Evolutionary conservation across 92 coral and sea anemone species (phyloP), one percentile per base, ranked within the genome.

Genomic region (Porites rus): DNA sequence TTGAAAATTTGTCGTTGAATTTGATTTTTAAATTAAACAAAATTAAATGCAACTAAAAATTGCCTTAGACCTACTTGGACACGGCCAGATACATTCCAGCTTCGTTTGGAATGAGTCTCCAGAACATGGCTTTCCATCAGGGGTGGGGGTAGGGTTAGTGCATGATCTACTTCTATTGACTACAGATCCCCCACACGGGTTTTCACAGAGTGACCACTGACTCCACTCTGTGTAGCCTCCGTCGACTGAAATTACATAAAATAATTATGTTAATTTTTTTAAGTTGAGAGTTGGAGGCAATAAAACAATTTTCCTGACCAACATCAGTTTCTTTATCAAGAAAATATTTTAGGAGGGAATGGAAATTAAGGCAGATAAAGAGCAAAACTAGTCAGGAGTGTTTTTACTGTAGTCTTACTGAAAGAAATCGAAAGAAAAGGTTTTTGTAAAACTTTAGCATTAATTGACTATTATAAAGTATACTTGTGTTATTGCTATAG

Each of bases 211-310:
- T 10, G 97, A 92, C 99, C 99, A 97, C 81, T 97, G 99, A 78
- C 97, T 90, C 99, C 99, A 97, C 64, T 97, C 99, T 6, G 94
- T 87, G 88, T 88, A 97, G 60, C 96, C 97, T n/a, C 99, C 99
- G 74, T 91, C 93, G 52, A 97, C 99, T 97, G 79, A 4, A 90
- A 74, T 20, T 54, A 25, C 52, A 77, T 17, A 2, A 8, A 54
- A 56, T 4, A 43, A 19, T 28, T 18, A 31, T 16, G 17, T 8
- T 13, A 12, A 7, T 18, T 3, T 52, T 74, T 8, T 25, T 28
- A 28, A 19, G 14, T 16, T 7, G 11, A 69, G 8, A 76, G 13
- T 28, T 51, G 24, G 21, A 54, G 61, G 18, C 22, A 21, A 13
- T 51, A 43, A 19, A 31, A 16, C 59, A 62, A 18, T 62, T 16